Evolutionary conservation across 2,113 vertebrate species (phyloP).

Genomic region (Sula dactylatra): DNA sequence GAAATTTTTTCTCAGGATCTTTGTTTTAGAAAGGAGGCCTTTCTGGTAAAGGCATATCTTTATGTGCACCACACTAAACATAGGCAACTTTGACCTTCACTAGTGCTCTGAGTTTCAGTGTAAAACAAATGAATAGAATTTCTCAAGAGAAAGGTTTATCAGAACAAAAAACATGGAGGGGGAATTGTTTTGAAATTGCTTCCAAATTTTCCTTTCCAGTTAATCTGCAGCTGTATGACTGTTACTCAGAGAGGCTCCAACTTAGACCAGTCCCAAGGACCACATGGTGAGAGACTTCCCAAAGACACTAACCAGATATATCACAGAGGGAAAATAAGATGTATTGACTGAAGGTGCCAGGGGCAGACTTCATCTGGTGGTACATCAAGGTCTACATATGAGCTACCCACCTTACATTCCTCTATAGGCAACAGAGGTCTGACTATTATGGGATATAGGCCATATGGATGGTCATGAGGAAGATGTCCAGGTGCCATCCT

Average conservation of each 20-base stretch:
- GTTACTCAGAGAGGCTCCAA: background rate
- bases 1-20: background rate
- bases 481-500: background rate
- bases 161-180: background rate
- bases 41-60: background rate
- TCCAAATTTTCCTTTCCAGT: conserved; percentile 1
- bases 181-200: background rate
- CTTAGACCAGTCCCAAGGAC: background rate
- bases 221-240: background rate
- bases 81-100: background rate
- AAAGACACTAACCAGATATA: background rate
- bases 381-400: background rate
- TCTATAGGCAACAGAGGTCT: background rate
- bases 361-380: background rate
- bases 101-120: background rate
- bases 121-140: background rate
- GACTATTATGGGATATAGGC: background rate
- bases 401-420: background rate
- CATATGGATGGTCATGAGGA: background rate
- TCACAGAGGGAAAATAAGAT: background rate
- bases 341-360: background rate
- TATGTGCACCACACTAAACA: background rate
- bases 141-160: background rate
- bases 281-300: background rate
- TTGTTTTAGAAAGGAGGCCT: background rate